Conservation (phyloP, 1,140 invertebrate species). For the Nasonia vitripennis region DNA sequence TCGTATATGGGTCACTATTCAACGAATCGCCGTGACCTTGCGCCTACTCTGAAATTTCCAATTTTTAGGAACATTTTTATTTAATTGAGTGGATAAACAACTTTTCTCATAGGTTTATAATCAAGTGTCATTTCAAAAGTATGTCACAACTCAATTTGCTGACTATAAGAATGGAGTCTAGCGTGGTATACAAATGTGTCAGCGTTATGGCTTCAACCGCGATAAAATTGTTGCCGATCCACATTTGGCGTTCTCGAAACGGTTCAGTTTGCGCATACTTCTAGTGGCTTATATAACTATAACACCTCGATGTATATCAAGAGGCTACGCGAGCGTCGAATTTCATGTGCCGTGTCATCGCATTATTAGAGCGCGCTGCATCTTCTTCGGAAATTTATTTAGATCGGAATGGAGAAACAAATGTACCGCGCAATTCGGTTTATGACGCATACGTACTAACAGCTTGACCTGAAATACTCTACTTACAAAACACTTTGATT, state of each 20-base stretch:
- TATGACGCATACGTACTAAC: no score
- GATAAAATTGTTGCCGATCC: constrained; percentile 3
- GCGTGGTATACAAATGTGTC: constrained; percentile 27
- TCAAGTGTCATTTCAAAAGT: not conserved
- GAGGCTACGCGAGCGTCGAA: not conserved
- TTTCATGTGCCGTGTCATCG: not conserved
- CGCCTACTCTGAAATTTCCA: not conserved
- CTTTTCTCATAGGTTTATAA: no score
- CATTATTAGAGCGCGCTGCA: not conserved
- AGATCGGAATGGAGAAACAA: not conserved
- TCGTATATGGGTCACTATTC: not conserved
- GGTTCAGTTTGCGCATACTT: not conserved
- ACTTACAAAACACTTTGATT: no score
- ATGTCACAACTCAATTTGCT: not conserved
- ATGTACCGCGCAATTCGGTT: not conserved
- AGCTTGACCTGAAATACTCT: no score
- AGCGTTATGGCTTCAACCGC: not conserved
- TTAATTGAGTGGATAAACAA: no score
- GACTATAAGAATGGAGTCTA: not conserved
- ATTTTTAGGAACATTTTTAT: no score
- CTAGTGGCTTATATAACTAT: not conserved
- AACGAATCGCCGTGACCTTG: not conserved
- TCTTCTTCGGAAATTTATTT: not conserved
- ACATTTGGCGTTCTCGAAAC: not conserved
- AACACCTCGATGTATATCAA: not conserved